Percentiles rank a stretch among this genome's conserved stretches.
Evolutionary conservation across 2,888 invertebrate species (phyloP).

Genomic region (Tupiocoris notatus): DNA sequence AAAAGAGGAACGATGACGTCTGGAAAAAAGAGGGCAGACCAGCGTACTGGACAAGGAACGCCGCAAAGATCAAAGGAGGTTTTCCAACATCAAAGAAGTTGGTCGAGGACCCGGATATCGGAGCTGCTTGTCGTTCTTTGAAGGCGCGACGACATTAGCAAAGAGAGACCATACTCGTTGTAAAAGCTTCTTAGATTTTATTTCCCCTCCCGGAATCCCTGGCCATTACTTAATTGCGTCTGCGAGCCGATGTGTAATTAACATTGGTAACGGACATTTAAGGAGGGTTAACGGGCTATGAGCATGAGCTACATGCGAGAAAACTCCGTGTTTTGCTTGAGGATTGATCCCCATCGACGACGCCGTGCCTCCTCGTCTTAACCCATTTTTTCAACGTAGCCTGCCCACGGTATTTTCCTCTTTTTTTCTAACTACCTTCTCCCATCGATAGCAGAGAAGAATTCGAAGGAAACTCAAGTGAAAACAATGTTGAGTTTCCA

Average conservation of each 20-base stretch:
- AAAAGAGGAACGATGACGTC: too few relatives aligned
- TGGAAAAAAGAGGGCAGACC: background rate
- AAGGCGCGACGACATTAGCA: conserved; percentile 5
- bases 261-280: conserved; percentile 38
- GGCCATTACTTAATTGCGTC: conserved; percentile 41
- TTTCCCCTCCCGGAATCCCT: background rate
- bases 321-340: conserved; percentile 20
- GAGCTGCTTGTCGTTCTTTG: background rate
- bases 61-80: conserved; percentile 2
- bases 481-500: too few relatives aligned
- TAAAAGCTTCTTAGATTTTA: background rate
- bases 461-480: too few relatives aligned
- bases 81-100: conserved; percentile 23
- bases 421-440: background rate
- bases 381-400: conserved; percentile 15
- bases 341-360: too few relatives aligned
- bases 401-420: background rate
- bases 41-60: background rate
- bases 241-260: conserved; percentile 37
- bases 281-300: conserved; percentile 9
- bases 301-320: conserved; percentile 17
- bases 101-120: conserved; percentile 27
- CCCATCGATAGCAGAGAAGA: too few relatives aligned
- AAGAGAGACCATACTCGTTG: conserved; percentile 9
- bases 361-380: conserved; percentile 17